These are phyloP conservation scores for Agelastica alni DNA, from an alignment of 2,888 invertebrate species.

Conservation along the genomic window DNA sequence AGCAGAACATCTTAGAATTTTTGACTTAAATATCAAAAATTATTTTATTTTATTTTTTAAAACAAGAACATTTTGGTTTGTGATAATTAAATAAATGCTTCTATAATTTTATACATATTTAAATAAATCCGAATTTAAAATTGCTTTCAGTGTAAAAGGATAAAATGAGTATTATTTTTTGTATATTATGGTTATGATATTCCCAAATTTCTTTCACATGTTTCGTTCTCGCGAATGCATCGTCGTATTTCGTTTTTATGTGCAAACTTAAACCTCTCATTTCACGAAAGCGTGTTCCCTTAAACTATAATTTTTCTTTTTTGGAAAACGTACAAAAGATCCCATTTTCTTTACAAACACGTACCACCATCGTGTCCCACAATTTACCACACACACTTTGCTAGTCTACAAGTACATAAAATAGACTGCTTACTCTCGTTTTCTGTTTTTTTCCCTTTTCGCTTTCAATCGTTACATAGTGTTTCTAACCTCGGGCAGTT, in stretches of 20 bases:
- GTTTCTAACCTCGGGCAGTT: constrained; percentile 3
- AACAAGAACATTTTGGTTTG: too few relatives aligned
- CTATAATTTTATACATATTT: too few relatives aligned
- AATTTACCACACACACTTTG: constrained; percentile 28
- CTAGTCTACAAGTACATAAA: constrained; percentile 29
- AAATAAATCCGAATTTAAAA: too few relatives aligned
- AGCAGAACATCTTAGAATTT: too few relatives aligned
- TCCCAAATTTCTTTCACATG: too few relatives aligned
- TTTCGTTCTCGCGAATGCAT: too few relatives aligned
- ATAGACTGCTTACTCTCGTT: constrained; percentile 23
- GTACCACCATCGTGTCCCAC: constrained; percentile 26
- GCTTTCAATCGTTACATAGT: constrained; percentile 8
- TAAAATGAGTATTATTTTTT: too few relatives aligned
- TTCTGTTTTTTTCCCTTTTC: constrained; percentile 18
- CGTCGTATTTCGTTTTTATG: background rate
- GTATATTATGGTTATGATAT: too few relatives aligned
- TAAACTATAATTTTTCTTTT: constrained; percentile 2
- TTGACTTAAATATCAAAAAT: too few relatives aligned
- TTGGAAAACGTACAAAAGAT: constrained; percentile 16
- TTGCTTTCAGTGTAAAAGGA: too few relatives aligned
- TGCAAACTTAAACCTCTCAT: background rate
- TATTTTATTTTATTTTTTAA: too few relatives aligned
- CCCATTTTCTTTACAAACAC: constrained; percentile 22
- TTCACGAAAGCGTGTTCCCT: background rate
- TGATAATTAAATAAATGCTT: too few relatives aligned